Conservation (phyloP, 2,797 vertebrate genomes). For the Zenarchopterus dispar region DNA sequence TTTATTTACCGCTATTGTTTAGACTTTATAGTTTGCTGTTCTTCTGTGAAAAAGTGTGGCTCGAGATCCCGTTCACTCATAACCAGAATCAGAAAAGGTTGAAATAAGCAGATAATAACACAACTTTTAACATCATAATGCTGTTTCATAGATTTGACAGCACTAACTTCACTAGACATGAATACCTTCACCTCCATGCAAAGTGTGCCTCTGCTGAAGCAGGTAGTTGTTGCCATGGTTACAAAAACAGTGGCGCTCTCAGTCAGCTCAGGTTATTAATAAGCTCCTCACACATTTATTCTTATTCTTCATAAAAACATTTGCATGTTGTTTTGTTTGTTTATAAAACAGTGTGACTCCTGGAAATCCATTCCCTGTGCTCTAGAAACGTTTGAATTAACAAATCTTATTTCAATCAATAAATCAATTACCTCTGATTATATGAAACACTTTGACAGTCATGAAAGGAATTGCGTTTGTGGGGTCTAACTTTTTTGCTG, state of each 20-base stretch:
- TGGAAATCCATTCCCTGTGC: too few relatives aligned
- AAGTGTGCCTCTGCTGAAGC: conserved; percentile 6
- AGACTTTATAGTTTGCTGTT: neutral
- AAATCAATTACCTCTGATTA: neutral
- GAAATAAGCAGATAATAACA: neutral
- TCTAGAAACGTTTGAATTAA: too few relatives aligned
- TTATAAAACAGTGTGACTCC: too few relatives aligned
- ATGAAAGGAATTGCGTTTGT: conserved; percentile 32
- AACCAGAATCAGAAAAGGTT: too few relatives aligned
- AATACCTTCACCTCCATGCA: conserved; percentile 15
- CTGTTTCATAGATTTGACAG: too few relatives aligned
- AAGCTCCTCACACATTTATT: too few relatives aligned
- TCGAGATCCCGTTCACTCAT: too few relatives aligned
- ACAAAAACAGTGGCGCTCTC: conserved; percentile 11
- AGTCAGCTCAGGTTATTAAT: too few relatives aligned
- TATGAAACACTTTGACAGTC: conserved; percentile 31
- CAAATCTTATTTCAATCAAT: too few relatives aligned
- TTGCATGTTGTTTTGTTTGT: too few relatives aligned
- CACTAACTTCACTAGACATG: neutral
- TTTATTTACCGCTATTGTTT: neutral
- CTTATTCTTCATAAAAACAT: too few relatives aligned
- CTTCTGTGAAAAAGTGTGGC: neutral
- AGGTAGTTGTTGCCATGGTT: conserved; percentile 23
- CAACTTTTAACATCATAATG: neutral
- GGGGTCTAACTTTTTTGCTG: conserved; percentile 5